Conservation (phyloP, 2,113 vertebrate species). For the Xiphophorus maculatus region DNA sequence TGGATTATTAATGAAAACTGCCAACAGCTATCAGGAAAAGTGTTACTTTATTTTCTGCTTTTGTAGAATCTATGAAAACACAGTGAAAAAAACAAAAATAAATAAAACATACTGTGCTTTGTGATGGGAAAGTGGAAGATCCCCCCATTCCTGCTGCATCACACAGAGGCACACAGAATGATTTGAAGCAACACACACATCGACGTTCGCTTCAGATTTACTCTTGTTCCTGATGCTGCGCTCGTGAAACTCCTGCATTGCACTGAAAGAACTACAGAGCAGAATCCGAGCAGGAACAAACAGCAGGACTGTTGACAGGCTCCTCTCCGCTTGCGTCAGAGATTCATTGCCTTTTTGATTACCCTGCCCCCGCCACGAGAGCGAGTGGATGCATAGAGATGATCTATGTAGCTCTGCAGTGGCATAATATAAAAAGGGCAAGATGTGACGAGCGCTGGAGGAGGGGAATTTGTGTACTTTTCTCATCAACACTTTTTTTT, state of each 20-base stretch:
- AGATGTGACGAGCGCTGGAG: constrained; percentile 37
- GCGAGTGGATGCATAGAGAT: constrained; percentile 42
- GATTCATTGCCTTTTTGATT: constrained; percentile 52
- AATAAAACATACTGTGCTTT: constrained; percentile 10
- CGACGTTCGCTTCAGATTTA: constrained; percentile 24
- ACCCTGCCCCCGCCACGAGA: constrained; percentile 44
- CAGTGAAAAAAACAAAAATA: too few species aligned
- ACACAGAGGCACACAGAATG: constrained; percentile 7
- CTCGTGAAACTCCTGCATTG: constrained; percentile 72
- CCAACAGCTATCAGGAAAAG: not conserved
- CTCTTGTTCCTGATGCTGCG: constrained; percentile 36
- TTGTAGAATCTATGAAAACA: too few species aligned
- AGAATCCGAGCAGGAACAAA: constrained; percentile 15
- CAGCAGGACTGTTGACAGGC: constrained; percentile 45
- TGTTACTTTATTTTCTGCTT: constrained; percentile 15
- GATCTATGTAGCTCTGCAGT: constrained; percentile 57
- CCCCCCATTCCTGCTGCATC: constrained; percentile 10
- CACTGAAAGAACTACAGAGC: constrained; percentile 51
- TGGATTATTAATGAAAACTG: constrained; percentile 41
- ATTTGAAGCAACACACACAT: constrained; percentile 22
- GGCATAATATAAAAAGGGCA: constrained; percentile 31
- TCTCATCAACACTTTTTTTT: constrained; percentile 39
- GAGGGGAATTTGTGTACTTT: constrained; percentile 37
- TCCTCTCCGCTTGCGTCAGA: constrained; percentile 66
- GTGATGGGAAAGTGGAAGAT: not conserved